phyloP scores from a whole-genome alignment of 1,140 invertebrate species.

The Heliconius himera region DNA sequence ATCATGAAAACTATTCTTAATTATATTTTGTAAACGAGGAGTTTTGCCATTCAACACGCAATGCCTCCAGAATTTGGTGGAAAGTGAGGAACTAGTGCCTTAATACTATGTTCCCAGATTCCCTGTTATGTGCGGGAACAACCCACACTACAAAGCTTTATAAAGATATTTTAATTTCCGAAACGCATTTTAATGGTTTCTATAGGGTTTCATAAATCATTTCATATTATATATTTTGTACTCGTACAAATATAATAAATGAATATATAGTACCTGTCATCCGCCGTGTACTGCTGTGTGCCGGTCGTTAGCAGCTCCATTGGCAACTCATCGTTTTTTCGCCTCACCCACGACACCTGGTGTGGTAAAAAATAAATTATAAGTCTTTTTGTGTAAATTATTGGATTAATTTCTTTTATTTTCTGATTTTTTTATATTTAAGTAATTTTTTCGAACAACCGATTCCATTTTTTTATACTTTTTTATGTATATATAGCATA shows the following conservation, averaged over 20 bases:
- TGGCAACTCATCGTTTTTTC: constrained; percentile 73
- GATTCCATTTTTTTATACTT: too few species aligned
- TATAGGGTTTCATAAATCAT: background rate
- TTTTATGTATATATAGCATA: too few species aligned
- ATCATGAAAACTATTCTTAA: background rate
- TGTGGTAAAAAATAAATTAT: background rate
- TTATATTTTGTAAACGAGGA: too few species aligned
- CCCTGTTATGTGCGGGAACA: too few species aligned
- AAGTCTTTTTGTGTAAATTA: too few species aligned
- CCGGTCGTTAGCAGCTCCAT: constrained; percentile 71
- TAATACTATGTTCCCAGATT: too few species aligned
- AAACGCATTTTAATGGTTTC: background rate
- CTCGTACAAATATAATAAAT: background rate
- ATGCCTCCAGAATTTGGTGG: too few species aligned
- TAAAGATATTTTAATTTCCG: background rate
- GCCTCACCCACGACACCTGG: constrained; percentile 74
- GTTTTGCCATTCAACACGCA: too few species aligned
- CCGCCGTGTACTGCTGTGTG: constrained; percentile 51
- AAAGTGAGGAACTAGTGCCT: too few species aligned
- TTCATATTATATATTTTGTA: background rate
- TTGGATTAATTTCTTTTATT: too few species aligned
- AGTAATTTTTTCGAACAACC: too few species aligned
- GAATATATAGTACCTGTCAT: constrained; percentile 37
- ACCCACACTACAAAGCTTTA: background rate
- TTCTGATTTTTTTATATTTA: too few species aligned